These are phyloP conservation scores for Asbolus verrucosus DNA, from an alignment of 1,140 invertebrate genomes.

Conservation along the genomic window DNA sequence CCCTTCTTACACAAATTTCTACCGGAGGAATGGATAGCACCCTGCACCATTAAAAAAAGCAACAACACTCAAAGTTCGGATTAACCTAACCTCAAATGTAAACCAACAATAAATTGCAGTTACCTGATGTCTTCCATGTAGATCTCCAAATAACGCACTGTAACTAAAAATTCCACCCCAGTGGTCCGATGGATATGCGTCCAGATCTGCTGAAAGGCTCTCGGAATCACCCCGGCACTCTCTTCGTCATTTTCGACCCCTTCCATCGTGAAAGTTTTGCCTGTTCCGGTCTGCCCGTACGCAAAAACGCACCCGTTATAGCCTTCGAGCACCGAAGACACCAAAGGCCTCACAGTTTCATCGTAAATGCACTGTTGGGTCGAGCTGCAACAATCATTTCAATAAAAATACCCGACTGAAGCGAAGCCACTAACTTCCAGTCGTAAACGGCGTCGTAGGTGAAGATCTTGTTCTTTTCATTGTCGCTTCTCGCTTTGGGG, in stretches of 20 bases:
- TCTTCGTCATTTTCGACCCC: constrained; percentile 72
- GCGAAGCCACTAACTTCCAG: constrained; percentile 67
- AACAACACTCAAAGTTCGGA: too few relatives aligned
- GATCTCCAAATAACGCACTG: constrained; percentile 94
- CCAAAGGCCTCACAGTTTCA: constrained; percentile 92
- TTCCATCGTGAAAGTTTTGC: constrained; percentile 88
- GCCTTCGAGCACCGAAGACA: constrained; percentile 95
- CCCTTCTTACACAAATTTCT: constrained; percentile 96
- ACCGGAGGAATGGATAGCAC: constrained; percentile 90
- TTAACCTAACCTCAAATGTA: neutral
- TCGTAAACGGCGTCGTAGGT: constrained; percentile 96
- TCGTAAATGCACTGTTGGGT: constrained; percentile 95
- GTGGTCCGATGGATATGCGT: constrained; percentile 86
- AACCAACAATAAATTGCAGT: neutral
- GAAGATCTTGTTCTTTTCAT: constrained; percentile 79
- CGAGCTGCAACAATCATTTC: constrained; percentile 69
- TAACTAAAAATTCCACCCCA: constrained; percentile 91
- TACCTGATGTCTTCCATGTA: constrained; percentile 89
- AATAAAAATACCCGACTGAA: constrained; percentile 8
- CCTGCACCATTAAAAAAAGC: too few relatives aligned
- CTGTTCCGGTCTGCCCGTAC: constrained; percentile 87
- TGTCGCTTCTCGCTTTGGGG: constrained; percentile 69
- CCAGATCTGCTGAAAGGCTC: constrained; percentile 97
- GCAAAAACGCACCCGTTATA: constrained; percentile 98
- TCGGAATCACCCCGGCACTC: constrained; percentile 89